Conservation (phyloP, 2,797 vertebrate genomes). For the Tauraco hartlaubi region DNA sequence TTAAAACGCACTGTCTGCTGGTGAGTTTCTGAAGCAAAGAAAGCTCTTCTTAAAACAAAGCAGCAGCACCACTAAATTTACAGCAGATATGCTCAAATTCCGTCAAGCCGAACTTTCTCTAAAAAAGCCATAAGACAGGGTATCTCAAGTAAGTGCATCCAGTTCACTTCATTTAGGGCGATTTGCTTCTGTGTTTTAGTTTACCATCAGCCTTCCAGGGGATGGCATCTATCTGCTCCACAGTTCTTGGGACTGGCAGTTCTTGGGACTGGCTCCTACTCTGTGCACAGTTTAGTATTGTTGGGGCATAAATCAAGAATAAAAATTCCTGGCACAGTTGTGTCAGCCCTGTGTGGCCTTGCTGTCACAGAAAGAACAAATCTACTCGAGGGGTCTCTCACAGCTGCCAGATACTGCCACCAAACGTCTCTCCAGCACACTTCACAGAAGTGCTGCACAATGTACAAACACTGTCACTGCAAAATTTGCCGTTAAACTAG, state of each 20-base stretch:
- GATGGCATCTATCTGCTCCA: neutral
- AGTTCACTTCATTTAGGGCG: neutral
- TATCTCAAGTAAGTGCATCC: neutral
- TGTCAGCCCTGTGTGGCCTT: neutral
- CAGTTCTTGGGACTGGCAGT: neutral
- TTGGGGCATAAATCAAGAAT: neutral
- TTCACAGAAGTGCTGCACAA: neutral
- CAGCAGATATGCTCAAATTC: neutral
- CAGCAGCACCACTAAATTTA: neutral
- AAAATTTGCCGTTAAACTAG: neutral
- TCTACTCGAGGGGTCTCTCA: neutral
- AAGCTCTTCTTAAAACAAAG: neutral
- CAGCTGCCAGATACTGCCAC: neutral
- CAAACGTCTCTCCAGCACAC: neutral
- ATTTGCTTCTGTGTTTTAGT: neutral
- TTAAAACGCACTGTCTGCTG: neutral
- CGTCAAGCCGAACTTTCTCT: neutral
- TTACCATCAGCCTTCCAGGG: neutral
- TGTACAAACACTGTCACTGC: neutral
- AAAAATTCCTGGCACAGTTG: neutral
- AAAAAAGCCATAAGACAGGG: accelerated
- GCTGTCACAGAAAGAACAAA: neutral
- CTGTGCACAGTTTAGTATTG: neutral
- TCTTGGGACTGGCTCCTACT: neutral
- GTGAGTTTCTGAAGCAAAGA: neutral